These are phyloP conservation scores for Acridotheres tristis DNA, from an alignment of 2,797 vertebrate genomes.

Conservation along the genomic window DNA sequence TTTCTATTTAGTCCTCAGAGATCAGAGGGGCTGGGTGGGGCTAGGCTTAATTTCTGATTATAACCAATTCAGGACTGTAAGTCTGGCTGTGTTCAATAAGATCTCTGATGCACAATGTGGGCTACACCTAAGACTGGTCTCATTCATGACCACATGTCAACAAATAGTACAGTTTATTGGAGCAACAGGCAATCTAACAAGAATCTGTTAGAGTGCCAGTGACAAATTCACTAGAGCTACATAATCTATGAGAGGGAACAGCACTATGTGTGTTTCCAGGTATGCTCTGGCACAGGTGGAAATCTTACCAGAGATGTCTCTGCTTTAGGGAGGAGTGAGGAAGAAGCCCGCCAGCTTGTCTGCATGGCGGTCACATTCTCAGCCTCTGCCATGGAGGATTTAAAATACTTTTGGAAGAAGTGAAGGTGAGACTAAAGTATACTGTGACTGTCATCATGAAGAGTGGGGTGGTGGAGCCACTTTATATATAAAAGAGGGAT, in stretches of 20 bases:
- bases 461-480: background rate
- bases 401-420: background rate
- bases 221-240: background rate
- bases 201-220: background rate
- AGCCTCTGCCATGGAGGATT: background rate
- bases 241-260: background rate
- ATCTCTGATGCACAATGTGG: background rate
- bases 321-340: background rate
- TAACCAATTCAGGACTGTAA: background rate
- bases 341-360: background rate
- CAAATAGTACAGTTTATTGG: background rate
- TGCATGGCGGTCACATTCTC: background rate
- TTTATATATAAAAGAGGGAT: background rate
- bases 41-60: background rate
- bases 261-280: background rate
- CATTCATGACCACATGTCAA: background rate
- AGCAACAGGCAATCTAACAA: background rate
- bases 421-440: background rate
- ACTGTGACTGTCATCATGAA: background rate
- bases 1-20: background rate
- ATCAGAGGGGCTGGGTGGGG: background rate
- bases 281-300: background rate
- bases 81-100: background rate
- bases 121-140: background rate
- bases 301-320: background rate